Evolutionary conservation across 1,140 invertebrate species (phyloP).

Genomic region (Harlomillsia oculata): DNA sequence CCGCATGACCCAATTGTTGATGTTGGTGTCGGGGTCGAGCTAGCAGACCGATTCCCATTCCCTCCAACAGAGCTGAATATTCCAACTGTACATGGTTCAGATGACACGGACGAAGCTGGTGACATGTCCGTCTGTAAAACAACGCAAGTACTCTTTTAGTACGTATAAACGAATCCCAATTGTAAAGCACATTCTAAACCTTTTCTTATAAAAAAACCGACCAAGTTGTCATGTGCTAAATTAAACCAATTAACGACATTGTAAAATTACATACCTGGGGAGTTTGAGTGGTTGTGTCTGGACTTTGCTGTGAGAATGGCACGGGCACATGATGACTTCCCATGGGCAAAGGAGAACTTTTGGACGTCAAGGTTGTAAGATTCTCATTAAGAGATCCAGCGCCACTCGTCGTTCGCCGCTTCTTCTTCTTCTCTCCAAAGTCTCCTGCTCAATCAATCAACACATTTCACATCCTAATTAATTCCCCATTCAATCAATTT

Average conservation of each 20-base stretch:
- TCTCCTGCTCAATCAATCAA: conserved; percentile 24
- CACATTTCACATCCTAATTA: conserved; percentile 6
- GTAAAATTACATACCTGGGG: conserved; percentile 28
- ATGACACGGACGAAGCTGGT: conserved; percentile 33
- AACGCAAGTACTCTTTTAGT: conserved; percentile 7
- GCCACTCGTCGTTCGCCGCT: conserved; percentile 21
- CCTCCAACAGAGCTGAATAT: conserved; percentile 5
- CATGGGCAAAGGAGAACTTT: conserved; percentile 11
- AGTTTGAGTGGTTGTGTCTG: conserved; percentile 35
- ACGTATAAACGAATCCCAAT: too few relatives aligned
- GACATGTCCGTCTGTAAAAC: conserved; percentile 33
- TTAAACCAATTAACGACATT: conserved; percentile 2
- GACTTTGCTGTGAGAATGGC: conserved; percentile 34
- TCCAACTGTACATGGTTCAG: conserved; percentile 18
- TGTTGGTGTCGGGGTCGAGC: conserved; percentile 31
- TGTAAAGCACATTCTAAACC: conserved; percentile 2
- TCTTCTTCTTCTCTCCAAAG: conserved; percentile 17
- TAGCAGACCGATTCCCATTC: conserved; percentile 26
- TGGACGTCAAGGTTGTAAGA: conserved; percentile 7
- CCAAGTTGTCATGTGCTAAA: neutral
- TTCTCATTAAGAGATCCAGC: neutral
- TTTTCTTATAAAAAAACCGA: neutral
- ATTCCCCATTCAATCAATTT: conserved; percentile 4
- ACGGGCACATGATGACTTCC: conserved; percentile 25
- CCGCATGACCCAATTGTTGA: conserved; percentile 4